These are phyloP conservation scores for Hucho hucho DNA, from an alignment of 2,113 vertebrate species.

Conservation along the genomic window DNA sequence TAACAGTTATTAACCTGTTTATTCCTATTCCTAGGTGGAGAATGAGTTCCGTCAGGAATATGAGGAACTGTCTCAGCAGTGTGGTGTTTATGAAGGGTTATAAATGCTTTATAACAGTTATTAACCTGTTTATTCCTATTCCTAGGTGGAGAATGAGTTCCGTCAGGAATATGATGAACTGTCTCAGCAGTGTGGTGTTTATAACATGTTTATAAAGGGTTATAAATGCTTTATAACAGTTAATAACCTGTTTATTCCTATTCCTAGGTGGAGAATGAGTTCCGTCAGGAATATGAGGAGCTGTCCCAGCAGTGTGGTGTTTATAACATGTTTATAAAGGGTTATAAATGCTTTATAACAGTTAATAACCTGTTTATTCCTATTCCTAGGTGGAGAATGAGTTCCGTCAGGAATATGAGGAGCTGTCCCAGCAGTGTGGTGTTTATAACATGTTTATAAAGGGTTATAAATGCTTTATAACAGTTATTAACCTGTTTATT, in stretches of 20 bases:
- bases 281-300: too few species aligned
- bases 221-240: not conserved
- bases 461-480: not conserved
- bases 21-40: too few species aligned
- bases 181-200: slow-evolving; percentile 50
- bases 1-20: too few species aligned
- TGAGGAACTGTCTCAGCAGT: not conserved
- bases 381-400: slow-evolving; percentile 88
- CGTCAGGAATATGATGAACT: slow-evolving; percentile 97
- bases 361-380: not conserved
- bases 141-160: slow-evolving; percentile 93
- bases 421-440: slow-evolving; percentile 73
- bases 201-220: not conserved
- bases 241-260: too few species aligned
- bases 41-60: too few species aligned
- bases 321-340: too few species aligned
- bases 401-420: slow-evolving; percentile 96
- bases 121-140: not conserved
- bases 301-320: not conserved
- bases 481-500: too few species aligned
- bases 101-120: not conserved
- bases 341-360: too few species aligned
- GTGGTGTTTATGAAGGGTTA: too few species aligned
- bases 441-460: not conserved
- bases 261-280: too few species aligned